phyloP scores from a whole-genome alignment of 1,140 invertebrate genomes.

The Plectrocnemia conspersa region DNA sequence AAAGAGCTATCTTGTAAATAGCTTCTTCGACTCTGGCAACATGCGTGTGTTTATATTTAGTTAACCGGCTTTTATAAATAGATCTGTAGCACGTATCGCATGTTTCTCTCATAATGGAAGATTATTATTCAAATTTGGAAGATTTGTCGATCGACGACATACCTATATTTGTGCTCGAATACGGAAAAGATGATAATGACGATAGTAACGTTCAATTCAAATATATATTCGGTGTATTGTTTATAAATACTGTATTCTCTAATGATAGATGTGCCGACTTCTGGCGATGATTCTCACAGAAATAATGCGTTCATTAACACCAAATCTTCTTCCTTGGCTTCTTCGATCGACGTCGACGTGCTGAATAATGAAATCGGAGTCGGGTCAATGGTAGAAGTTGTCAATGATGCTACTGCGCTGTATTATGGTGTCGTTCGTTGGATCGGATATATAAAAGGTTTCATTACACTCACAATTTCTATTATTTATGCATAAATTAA shows the following conservation, averaged over 20 bases:
- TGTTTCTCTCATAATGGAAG: constrained; percentile 27
- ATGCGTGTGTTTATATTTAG: constrained; percentile 17
- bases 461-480: not conserved
- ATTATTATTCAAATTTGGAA: constrained; percentile 33
- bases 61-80: constrained; percentile 15
- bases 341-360: constrained; percentile 28
- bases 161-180: constrained; percentile 32
- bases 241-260: not conserved
- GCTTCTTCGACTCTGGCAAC: constrained; percentile 25
- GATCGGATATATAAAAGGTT: constrained; percentile 70
- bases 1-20: not conserved
- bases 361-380: constrained; percentile 58
- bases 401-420: constrained; percentile 54
- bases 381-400: constrained; percentile 71
- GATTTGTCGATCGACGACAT: constrained; percentile 29
- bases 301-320: constrained; percentile 23
- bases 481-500: not conserved
- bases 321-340: constrained; percentile 23
- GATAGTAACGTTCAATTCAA: not conserved
- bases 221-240: not conserved
- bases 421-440: constrained; percentile 81
- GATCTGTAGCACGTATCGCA: constrained; percentile 13
- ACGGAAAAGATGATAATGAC: constrained; percentile 20
- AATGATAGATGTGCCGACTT: constrained; percentile 26
- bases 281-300: constrained; percentile 19